Percentiles rank a stretch among this genome's conserved stretches.
Evolutionary conservation across 2,888 invertebrate genomes (phyloP).

Genomic region (Acronicta psi): DNA sequence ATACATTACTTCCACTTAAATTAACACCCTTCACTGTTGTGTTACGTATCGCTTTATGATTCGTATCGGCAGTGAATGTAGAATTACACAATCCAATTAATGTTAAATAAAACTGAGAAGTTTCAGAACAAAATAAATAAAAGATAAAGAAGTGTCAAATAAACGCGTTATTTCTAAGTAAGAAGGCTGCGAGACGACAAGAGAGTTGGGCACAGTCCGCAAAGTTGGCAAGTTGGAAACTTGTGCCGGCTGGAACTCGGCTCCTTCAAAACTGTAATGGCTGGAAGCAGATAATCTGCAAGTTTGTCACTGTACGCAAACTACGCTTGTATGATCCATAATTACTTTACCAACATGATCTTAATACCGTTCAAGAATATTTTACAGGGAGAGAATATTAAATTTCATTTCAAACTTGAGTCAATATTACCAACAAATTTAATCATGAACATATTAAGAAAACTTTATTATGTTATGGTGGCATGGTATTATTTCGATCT

Average conservation of each 20-base stretch:
- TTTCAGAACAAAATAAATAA: conserved; percentile 38
- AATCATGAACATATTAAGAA: conserved; percentile 10
- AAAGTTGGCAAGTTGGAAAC: conserved; percentile 73
- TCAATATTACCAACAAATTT: conserved; percentile 22
- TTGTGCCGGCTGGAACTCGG: conserved; percentile 70
- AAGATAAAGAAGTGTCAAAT: conserved; percentile 58
- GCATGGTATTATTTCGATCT: neutral
- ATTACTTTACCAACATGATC: conserved; percentile 71
- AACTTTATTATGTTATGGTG: conserved; percentile 1
- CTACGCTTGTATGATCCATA: conserved; percentile 74
- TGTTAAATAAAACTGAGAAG: conserved; percentile 10
- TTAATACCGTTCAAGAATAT: conserved; percentile 52
- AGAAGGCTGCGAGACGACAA: conserved; percentile 62
- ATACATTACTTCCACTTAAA: conserved; percentile 48
- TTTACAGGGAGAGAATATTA: conserved; percentile 37
- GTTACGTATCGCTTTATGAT: conserved; percentile 45
- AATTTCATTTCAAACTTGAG: conserved; percentile 22
- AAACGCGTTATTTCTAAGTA: conserved; percentile 68
- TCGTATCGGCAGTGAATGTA: conserved; percentile 28
- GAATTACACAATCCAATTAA: conserved; percentile 39
- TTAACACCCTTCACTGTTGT: conserved; percentile 45
- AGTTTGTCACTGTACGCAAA: conserved; percentile 77
- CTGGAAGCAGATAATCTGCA: conserved; percentile 79
- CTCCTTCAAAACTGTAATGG: conserved; percentile 79
- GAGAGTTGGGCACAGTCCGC: conserved; percentile 69